Conservation (phyloP, 2,888 invertebrate genomes). For the Argynnis bischoffii region DNA sequence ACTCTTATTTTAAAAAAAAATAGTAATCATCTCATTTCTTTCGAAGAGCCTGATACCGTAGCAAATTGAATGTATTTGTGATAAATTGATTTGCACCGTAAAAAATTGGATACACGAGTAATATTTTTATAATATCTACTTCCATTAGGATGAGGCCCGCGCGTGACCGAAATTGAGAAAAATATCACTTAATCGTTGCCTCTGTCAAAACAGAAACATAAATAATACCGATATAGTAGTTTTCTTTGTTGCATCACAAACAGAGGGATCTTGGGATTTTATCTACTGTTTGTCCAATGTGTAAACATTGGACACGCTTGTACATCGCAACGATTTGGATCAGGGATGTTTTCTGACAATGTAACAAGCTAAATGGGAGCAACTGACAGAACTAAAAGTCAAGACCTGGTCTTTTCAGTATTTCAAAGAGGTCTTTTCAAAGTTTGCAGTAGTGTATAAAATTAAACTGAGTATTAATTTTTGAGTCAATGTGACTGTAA, state of each 20-base stretch:
- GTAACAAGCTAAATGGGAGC: no score
- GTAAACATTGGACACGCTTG: no score
- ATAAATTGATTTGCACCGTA: constrained; percentile 22
- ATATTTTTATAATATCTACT: constrained; percentile 27
- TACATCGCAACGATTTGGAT: no score
- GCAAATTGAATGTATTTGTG: constrained; percentile 16
- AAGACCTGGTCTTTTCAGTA: no score
- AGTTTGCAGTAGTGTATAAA: no score
- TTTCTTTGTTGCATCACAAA: constrained; percentile 5
- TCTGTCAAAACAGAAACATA: constrained; percentile 31
- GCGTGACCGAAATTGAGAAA: constrained; percentile 29
- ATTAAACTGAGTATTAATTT: no score
- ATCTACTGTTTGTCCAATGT: no score
- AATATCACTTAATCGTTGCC: constrained; percentile 22
- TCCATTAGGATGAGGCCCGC: constrained; percentile 27
- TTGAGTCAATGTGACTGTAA: no score
- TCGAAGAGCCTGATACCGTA: not conserved
- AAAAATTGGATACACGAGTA: constrained; percentile 26
- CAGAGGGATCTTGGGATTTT: no score
- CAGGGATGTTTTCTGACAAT: no score
- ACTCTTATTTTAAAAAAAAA: not conserved
- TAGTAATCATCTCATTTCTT: not conserved
- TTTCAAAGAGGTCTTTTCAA: no score
- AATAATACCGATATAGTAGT: constrained; percentile 21
- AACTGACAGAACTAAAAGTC: no score